Base-by-base conservation (phyloP, 2,113 vertebrate genomes). In the Pseudolaguvia tuberculata region DNA sequence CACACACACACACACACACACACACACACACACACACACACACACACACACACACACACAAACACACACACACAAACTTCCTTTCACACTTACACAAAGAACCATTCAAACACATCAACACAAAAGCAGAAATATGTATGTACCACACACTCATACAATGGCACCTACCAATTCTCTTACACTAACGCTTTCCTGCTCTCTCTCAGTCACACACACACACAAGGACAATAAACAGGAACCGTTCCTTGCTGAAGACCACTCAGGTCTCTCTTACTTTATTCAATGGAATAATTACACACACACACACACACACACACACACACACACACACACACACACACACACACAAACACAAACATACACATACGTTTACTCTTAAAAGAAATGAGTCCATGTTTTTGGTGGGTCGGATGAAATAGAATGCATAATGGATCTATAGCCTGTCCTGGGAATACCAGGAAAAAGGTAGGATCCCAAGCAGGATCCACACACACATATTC, bases 181-280 rank as follows among this genome's bases (percentile, higher is more conserved):
- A 47, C 17, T 18, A 2, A 50, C 31, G 13, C 58, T 61, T 31
- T 62, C 31, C n/a, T 17, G 0, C 59, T 12, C 31, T 5, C 31
- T 13, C 58, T 11, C 58, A n/a, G 15, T 10, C 58, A n/a, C 58
- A 48, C 35, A 52, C 48, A 52, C 61, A 63, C 20, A 53, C 73
- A 57, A 23, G 39, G 70, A 75, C 75, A 78, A 67, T 23, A 63
- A 63, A 45, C n/a, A 63, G 61, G 2, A 48, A 61, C 58, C n/a
- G 17, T 29, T 39, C 29, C n/a, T 63, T 57, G 62, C 67, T 78
- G 83, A 76, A 39, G 50, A 31, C 18, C 9, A 13, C 59, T 42
- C 25, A 52, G 17, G 27, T 39, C n/a, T 63, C n/a, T 45, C 61
- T 45, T 45, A 45, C n/a, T 45, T 3, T 45, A 23, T n/a, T n/a